Evolutionary conservation across 2,888 invertebrate genomes (phyloP).

Genomic region (Eulithis prunata): DNA sequence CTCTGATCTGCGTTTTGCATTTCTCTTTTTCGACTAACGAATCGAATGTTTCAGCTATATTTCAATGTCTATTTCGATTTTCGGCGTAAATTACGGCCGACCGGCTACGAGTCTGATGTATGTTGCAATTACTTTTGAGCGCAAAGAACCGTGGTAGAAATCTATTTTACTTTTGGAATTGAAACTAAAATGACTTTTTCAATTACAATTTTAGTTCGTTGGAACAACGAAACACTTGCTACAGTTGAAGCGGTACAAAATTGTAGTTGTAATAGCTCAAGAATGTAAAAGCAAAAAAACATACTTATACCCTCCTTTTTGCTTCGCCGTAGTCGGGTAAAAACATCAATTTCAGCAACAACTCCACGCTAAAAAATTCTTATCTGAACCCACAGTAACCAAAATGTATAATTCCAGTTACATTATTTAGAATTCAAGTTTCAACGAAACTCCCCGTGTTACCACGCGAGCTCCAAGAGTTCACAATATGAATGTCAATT

Average conservation of each 20-base stretch:
- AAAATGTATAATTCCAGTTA: conserved; percentile 22
- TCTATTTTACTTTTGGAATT: conserved; percentile 14
- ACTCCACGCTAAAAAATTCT: conserved; percentile 6
- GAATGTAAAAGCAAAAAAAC: not conserved
- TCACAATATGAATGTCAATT: conserved; percentile 71
- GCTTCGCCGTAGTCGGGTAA: too few relatives aligned
- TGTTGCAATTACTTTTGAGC: conserved; percentile 32
- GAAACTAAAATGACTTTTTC: conserved; percentile 6
- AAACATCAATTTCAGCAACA: not conserved
- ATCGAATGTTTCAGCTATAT: conserved; percentile 74
- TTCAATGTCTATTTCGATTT: conserved; percentile 57
- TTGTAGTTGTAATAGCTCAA: not conserved
- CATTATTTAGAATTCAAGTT: conserved; percentile 27
- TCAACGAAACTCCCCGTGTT: conserved; percentile 21
- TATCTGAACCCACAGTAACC: not conserved
- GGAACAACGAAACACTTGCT: not conserved
- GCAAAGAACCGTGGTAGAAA: conserved; percentile 21
- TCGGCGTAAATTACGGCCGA: conserved; percentile 34
- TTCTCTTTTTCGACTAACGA: conserved; percentile 77
- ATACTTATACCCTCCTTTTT: too few relatives aligned
- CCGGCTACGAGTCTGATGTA: conserved; percentile 31
- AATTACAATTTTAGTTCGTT: not conserved
- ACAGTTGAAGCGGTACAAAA: not conserved
- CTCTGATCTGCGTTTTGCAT: conserved; percentile 73
- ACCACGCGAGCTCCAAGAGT: conserved; percentile 46